Evolutionary conservation across 2,888 invertebrate species (phyloP).

Genomic region (Phaedon cochleariae): DNA sequence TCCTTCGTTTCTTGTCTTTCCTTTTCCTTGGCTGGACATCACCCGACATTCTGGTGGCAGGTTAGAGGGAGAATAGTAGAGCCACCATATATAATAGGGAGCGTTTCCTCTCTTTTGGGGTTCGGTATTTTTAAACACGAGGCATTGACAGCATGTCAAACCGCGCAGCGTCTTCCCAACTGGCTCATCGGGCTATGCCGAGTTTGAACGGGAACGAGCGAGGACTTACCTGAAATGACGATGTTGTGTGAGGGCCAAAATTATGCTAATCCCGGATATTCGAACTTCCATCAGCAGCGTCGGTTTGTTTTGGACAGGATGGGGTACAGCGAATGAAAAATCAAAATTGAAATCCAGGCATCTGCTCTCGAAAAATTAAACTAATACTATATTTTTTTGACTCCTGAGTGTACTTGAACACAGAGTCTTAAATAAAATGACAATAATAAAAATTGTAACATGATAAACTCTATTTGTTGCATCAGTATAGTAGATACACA

Average conservation of each 20-base stretch:
- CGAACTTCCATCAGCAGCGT: neutral
- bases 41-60: constrained; percentile 75
- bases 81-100: constrained; percentile 45
- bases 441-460: too few relatives aligned
- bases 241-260: constrained; percentile 24
- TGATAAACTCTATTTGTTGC: too few relatives aligned
- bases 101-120: constrained; percentile 17
- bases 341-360: too few relatives aligned
- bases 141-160: constrained; percentile 24
- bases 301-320: neutral
- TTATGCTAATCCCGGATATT: constrained; percentile 18
- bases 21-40: constrained; percentile 88
- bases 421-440: too few relatives aligned
- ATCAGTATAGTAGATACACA: too few relatives aligned
- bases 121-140: constrained; percentile 34
- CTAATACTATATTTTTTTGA: too few relatives aligned
- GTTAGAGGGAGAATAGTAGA: constrained; percentile 34
- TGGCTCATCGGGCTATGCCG: constrained; percentile 31
- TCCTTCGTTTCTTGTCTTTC: constrained; percentile 83
- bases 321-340: neutral
- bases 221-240: constrained; percentile 41
- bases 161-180: constrained; percentile 26
- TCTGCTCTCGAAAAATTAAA: too few relatives aligned
- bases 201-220: constrained; percentile 36
- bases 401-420: too few relatives aligned